These are phyloP conservation scores for Magallana nippona DNA, from an alignment of 2,888 invertebrate species.

Conservation along the genomic window DNA sequence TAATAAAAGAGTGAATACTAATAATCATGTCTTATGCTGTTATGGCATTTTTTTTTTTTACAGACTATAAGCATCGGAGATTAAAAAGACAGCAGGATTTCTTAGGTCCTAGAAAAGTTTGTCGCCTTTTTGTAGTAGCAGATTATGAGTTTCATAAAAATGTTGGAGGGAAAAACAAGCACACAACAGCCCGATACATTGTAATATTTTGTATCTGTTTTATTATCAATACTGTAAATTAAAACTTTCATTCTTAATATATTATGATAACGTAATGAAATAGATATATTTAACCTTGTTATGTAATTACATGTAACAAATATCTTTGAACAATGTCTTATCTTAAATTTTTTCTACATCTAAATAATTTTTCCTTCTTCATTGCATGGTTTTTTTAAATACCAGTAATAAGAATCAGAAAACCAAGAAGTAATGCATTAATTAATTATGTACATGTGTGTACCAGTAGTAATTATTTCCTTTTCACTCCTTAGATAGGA, in stretches of 20 bases:
- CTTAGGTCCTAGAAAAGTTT: slow-evolving; percentile 78
- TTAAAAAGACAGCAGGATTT: slow-evolving; percentile 52
- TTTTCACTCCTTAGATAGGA: slow-evolving; percentile 86
- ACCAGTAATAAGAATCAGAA: too few relatives aligned
- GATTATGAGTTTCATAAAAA: slow-evolving; percentile 97
- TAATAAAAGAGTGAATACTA: background rate
- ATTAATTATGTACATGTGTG: too few relatives aligned
- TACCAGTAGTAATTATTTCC: background rate
- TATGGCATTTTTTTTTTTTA: background rate
- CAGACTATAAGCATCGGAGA: slow-evolving; percentile 36
- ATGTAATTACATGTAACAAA: too few relatives aligned
- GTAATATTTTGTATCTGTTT: slow-evolving; percentile 81
- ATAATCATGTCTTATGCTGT: background rate
- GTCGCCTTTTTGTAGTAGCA: slow-evolving; percentile 93
- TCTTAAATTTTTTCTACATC: too few relatives aligned
- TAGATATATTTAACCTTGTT: too few relatives aligned
- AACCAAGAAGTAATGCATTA: too few relatives aligned
- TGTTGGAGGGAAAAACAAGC: slow-evolving; percentile 87
- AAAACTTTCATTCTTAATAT: background rate
- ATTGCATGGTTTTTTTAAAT: background rate
- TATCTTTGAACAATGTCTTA: too few relatives aligned
- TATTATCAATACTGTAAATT: background rate
- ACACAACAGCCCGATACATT: slow-evolving; percentile 93
- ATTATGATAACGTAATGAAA: background rate
- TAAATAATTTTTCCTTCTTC: too few relatives aligned